These are phyloP conservation scores for Megaustenia siamemsis DNA, from an alignment of 2,888 invertebrate genomes.

Conservation along the genomic window DNA sequence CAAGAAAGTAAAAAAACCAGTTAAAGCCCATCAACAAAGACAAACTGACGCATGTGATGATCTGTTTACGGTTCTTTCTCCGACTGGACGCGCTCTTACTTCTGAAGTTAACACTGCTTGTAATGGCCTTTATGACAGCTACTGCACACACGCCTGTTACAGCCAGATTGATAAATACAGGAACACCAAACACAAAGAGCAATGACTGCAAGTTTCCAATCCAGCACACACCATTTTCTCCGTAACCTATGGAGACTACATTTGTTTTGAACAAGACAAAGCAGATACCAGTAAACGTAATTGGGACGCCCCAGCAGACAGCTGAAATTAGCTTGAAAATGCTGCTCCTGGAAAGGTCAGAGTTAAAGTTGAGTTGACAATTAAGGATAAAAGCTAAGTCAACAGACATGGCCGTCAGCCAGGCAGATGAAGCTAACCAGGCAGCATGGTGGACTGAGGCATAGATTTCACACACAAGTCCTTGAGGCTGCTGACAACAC, in stretches of 20 bases:
- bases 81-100: not conserved
- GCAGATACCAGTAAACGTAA: conserved; percentile 22
- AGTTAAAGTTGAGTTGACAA: not conserved
- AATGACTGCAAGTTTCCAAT: conserved; percentile 35
- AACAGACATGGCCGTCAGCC: conserved; percentile 48
- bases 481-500: conserved; percentile 27
- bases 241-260: conserved; percentile 17
- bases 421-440: conserved; percentile 50
- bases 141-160: conserved; percentile 40
- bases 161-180: conserved; percentile 10
- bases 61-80: not conserved
- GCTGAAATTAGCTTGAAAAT: conserved; percentile 5
- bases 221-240: conserved; percentile 43
- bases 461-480: conserved; percentile 43
- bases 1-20: conserved; percentile 54
- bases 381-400: conserved; percentile 45
- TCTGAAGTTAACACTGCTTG: conserved; percentile 26
- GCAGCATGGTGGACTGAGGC: conserved; percentile 51
- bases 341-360: not conserved
- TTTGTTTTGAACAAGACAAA: conserved; percentile 35
- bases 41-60: conserved; percentile 47
- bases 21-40: conserved; percentile 53
- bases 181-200: conserved; percentile 27
- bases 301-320: conserved; percentile 46
- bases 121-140: conserved; percentile 42